These are phyloP conservation scores for Lutraria rhynchaena DNA, from an alignment of 1,140 invertebrate genomes.

Conservation along the genomic window DNA sequence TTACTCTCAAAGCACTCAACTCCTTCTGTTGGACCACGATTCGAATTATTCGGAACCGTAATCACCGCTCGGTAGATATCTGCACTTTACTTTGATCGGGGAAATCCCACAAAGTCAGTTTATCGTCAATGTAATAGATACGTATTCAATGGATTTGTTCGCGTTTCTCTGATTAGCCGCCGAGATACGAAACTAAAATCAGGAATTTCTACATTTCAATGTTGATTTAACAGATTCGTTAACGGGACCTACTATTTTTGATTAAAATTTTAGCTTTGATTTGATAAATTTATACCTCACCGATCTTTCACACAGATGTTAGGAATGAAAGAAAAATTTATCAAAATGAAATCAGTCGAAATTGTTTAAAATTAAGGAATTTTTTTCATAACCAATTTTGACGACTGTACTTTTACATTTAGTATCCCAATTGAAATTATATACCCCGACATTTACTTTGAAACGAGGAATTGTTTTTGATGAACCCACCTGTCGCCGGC, in stretches of 20 bases:
- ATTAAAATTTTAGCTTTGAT: conserved; percentile 47
- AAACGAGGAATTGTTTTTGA: conserved; percentile 27
- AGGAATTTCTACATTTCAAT: conserved; percentile 51
- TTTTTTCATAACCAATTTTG: conserved; percentile 42
- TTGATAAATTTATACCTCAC: conserved; percentile 36
- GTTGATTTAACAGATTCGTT: conserved; percentile 48
- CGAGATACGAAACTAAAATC: conserved; percentile 35
- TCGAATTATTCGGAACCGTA: conserved; percentile 39
- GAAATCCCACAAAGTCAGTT: conserved; percentile 24
- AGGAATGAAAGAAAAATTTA: conserved; percentile 36
- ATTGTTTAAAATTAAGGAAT: conserved; percentile 31
- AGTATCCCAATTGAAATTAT: conserved; percentile 51
- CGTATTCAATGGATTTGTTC: conserved; percentile 51
- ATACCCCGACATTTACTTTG: conserved; percentile 38
- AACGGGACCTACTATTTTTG: conserved; percentile 28
- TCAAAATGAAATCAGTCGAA: conserved; percentile 42
- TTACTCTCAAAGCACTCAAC: background rate
- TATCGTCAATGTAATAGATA: conserved; percentile 53
- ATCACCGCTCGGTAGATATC: conserved; percentile 21
- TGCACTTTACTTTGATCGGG: conserved; percentile 51
- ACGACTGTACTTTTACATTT: conserved; percentile 16
- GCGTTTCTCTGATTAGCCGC: conserved; percentile 29
- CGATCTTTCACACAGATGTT: conserved; percentile 23
- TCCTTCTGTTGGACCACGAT: conserved; percentile 16
- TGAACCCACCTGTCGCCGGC: background rate